These are phyloP conservation scores for Andrena bicolor DNA, from an alignment of 2,888 invertebrate species.

Conservation along the genomic window DNA sequence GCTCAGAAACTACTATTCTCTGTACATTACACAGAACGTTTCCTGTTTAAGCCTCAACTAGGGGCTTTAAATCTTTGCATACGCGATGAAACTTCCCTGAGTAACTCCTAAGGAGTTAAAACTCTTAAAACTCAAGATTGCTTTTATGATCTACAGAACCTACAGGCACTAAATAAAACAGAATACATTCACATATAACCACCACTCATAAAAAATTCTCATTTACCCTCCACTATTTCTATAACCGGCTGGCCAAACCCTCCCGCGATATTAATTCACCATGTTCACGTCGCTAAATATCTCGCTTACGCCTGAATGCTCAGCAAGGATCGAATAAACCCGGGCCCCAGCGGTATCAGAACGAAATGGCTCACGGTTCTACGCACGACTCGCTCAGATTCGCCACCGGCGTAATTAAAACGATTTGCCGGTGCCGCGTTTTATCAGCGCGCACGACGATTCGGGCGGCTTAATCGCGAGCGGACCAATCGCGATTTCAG, in stretches of 20 bases:
- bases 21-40: not conserved
- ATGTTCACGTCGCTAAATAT: not conserved
- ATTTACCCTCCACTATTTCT: not conserved
- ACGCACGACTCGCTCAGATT: constrained; percentile 19
- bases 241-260: not conserved
- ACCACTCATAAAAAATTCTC: not conserved
- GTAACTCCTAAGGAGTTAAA: no score
- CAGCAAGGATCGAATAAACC: constrained; percentile 13
- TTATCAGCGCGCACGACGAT: constrained; percentile 45
- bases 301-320: not conserved
- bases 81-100: no score
- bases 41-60: no score
- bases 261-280: not conserved
- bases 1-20: not conserved
- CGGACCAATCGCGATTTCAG: constrained; percentile 11
- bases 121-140: no score
- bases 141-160: no score
- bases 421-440: constrained; percentile 40
- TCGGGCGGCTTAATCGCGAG: constrained; percentile 37
- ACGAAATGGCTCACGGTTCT: not conserved
- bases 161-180: no score
- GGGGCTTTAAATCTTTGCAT: no score
- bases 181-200: no score
- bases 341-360: not conserved
- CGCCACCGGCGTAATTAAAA: constrained; percentile 42